Evolutionary conservation across 2,888 invertebrate species (phyloP).

Genomic region (Siphlonurus alternatus): DNA sequence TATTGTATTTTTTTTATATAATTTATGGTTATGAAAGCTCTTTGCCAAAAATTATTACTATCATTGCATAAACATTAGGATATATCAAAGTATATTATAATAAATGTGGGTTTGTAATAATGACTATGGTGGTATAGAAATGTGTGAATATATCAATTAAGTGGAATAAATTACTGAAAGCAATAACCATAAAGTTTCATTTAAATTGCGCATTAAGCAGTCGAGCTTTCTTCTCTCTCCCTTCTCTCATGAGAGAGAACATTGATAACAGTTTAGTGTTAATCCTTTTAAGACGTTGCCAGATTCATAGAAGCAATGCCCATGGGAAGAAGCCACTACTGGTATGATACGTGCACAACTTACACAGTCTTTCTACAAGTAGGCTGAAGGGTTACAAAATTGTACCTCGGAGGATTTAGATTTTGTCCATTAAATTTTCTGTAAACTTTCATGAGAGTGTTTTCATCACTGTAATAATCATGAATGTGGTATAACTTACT

Average conservation of each 20-base stretch:
- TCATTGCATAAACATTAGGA: background rate
- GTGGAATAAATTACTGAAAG: background rate
- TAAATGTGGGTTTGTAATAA: background rate
- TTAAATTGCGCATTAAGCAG: background rate
- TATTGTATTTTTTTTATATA: background rate
- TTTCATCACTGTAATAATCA: background rate
- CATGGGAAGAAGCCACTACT: background rate
- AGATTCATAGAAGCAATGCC: background rate
- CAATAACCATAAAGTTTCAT: constrained; percentile 1
- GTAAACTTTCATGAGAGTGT: background rate
- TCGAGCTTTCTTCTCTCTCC: background rate
- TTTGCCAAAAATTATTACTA: background rate
- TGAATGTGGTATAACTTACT: background rate
- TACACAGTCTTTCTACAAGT: background rate
- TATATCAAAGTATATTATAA: background rate
- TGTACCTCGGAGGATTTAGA: background rate
- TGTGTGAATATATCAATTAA: constrained; percentile 2
- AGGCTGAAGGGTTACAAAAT: background rate
- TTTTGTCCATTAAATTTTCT: background rate
- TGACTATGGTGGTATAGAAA: background rate
- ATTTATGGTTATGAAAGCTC: background rate
- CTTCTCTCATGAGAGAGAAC: background rate
- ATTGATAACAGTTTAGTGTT: background rate
- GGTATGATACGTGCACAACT: background rate
- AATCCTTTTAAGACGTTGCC: background rate